Conservation (phyloP, 2,113 vertebrate species). For the Tylochromis polylepis region DNA sequence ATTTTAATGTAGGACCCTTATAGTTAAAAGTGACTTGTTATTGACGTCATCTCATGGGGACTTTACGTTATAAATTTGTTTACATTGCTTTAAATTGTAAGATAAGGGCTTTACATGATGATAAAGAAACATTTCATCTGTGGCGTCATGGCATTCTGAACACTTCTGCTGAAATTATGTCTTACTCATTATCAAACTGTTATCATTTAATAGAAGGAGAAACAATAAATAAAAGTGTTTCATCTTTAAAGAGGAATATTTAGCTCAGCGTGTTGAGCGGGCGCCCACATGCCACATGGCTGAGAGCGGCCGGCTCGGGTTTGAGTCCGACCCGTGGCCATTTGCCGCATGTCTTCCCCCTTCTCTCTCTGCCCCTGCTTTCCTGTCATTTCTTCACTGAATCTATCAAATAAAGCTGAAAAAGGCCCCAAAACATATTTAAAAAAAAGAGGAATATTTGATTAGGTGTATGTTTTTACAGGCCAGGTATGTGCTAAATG, state of each 20-base stretch:
- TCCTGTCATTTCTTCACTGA: no score
- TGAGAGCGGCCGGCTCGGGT: no score
- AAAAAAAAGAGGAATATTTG: not conserved
- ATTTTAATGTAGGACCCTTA: not conserved
- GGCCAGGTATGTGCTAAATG: not conserved
- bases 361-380: no score
- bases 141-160: not conserved
- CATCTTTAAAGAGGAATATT: not conserved
- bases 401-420: no score
- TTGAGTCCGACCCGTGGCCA: no score
- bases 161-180: not conserved
- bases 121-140: not conserved
- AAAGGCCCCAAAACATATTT: no score
- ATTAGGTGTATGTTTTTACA: conserved; percentile 14
- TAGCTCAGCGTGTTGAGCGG: no score
- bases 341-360: no score
- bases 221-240: not conserved
- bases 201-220: not conserved
- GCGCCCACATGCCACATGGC: no score
- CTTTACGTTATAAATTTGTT: not conserved
- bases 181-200: not conserved
- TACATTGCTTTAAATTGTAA: not conserved
- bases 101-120: not conserved
- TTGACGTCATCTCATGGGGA: not conserved
- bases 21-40: not conserved